Conservation (phyloP, 2,888 invertebrate species). For the Anoncus sp. region DNA sequence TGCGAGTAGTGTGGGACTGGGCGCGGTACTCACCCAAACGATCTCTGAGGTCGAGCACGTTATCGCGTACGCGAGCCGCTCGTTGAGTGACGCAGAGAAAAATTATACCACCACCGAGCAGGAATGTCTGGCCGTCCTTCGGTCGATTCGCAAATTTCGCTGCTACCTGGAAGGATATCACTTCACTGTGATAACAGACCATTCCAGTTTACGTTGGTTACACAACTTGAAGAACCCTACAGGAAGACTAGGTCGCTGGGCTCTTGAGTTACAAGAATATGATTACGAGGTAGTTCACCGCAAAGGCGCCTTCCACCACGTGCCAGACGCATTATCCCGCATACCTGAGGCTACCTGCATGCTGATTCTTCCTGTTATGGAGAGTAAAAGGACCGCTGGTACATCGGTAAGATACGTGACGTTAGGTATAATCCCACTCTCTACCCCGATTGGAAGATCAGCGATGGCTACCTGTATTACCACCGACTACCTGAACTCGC, state of each 20-base stretch:
- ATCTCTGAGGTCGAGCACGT: slow-evolving; percentile 44
- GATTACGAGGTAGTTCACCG: too few relatives aligned
- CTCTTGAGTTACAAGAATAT: too few relatives aligned
- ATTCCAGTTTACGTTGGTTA: too few relatives aligned
- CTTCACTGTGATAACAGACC: too few relatives aligned
- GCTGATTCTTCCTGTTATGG: rapidly evolving
- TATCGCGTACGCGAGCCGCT: slow-evolving; percentile 40
- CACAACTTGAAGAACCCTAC: too few relatives aligned
- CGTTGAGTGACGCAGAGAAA: background rate
- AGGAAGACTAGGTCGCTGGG: too few relatives aligned
- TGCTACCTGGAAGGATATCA: too few relatives aligned
- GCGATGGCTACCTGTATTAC: background rate
- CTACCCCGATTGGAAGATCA: slow-evolving; percentile 16
- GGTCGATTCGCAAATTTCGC: too few relatives aligned
- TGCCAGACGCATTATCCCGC: background rate
- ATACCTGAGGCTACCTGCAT: background rate
- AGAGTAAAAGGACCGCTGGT: slow-evolving; percentile 5
- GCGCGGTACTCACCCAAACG: slow-evolving; percentile 59
- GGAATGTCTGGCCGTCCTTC: too few relatives aligned
- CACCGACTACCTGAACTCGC: background rate
- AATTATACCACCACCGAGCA: slow-evolving; percentile 28
- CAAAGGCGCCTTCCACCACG: too few relatives aligned
- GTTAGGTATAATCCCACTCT: background rate
- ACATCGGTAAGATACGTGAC: background rate
- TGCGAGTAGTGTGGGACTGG: slow-evolving; percentile 56